Base-by-base conservation (phyloP, 1,140 invertebrate species). In the Leptoteleia sp. region DNA sequence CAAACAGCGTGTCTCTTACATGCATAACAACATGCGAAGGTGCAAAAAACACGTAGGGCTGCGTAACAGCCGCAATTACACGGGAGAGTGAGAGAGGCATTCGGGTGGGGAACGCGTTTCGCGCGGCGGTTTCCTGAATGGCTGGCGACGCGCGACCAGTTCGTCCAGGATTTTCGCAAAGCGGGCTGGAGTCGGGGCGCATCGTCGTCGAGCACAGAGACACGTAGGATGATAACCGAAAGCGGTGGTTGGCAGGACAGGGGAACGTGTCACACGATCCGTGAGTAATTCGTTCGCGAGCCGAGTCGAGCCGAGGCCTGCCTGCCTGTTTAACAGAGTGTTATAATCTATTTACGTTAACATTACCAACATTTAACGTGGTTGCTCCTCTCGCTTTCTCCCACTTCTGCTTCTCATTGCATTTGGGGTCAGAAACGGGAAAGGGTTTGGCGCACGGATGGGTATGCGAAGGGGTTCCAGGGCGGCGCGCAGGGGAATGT, bases 271-370 rank as follows among this genome's bases (percentile, higher is more conserved):
- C 88, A 88, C 85, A 84, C 89, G 89, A 90, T 89, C 87, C 89
- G 88, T 90, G 84, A 89, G 86, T 90, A 90, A 90, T 89, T 86
- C 84, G 87, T 73, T 82, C 87, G 86, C 87, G 85, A 85, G 85
- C 81, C 82, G 82, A 86, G 82, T 78, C 82, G 72, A 80, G 81
- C 79, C 83, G 80, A 83, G 82, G 80, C 77, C 77, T 82, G 82
- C 78, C 83, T 86, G 82, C 84, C 87, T 89, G 89, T 89, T 90
- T 89, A 90, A 90, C 89, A 89, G 89, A 89, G 87, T 89, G 88
- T 90, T 90, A 90, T 90, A 90, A 90, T 90, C 89, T 90, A 90
- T 90, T 90, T 90, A 90, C 89, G 88, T 90, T 89, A 89, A 90
- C 88, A 89, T 90, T 89, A 89, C 85, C 85, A 88, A 88, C 89